Evolutionary conservation across 1,140 invertebrate genomes (phyloP).

Genomic region (Euwallacea similis): DNA sequence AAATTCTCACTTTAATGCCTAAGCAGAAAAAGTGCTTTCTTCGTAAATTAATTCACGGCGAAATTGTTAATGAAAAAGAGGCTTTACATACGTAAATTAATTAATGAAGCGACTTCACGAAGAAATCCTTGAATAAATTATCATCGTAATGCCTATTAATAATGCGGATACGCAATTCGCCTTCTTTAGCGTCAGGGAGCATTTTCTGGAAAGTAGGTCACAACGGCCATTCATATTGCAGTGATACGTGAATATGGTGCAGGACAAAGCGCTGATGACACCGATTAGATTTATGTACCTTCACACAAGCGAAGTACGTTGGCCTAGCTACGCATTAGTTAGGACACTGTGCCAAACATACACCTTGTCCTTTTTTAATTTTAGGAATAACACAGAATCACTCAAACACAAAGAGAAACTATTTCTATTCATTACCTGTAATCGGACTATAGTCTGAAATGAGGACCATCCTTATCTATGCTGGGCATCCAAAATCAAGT

Average conservation of each 20-base stretch:
- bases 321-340: too few relatives aligned
- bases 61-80: too few relatives aligned
- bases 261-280: neutral
- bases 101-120: neutral
- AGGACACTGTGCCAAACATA: too few relatives aligned
- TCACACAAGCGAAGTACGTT: too few relatives aligned
- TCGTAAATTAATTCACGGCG: too few relatives aligned
- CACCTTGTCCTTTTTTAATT: too few relatives aligned
- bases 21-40: too few relatives aligned
- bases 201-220: slow-evolving; percentile 24
- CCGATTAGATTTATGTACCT: neutral
- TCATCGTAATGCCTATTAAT: neutral
- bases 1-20: too few relatives aligned
- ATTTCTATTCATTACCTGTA: slow-evolving; percentile 4
- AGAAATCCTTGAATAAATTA: too few relatives aligned
- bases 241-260: slow-evolving; percentile 18
- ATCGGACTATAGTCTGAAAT: slow-evolving; percentile 22
- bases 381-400: neutral
- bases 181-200: neutral
- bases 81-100: neutral
- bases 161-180: slow-evolving; percentile 9
- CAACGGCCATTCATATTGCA: slow-evolving; percentile 30
- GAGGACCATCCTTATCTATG: slow-evolving; percentile 19
- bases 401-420: neutral
- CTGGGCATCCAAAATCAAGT: neutral